Conservation (phyloP, 2,113 vertebrate genomes). For the Porphyrio hochstetteri region DNA sequence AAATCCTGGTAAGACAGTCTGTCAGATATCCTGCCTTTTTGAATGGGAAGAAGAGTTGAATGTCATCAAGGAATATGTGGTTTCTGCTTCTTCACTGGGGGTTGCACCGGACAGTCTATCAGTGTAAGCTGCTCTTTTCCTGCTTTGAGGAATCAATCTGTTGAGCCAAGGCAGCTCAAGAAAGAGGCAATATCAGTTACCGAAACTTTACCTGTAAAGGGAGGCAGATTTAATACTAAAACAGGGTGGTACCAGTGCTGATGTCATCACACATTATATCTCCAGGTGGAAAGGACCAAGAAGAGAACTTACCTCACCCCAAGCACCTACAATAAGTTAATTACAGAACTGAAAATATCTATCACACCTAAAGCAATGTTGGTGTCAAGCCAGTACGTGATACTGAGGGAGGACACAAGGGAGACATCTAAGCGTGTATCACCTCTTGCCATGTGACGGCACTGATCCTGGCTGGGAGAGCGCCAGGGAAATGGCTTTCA, state of each 20-base stretch:
- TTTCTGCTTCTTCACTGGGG: background rate
- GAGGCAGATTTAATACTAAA: background rate
- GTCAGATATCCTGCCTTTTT: background rate
- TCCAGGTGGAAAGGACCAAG: background rate
- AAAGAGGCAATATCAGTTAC: background rate
- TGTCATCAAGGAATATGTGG: background rate
- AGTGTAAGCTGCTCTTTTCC: background rate
- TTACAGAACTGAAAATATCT: background rate
- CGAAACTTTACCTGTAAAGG: background rate
- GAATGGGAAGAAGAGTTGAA: background rate
- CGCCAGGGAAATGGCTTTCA: background rate
- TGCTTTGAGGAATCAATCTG: background rate
- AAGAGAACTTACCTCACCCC: background rate
- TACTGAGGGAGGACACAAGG: background rate
- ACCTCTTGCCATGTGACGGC: background rate
- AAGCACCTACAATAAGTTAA: background rate
- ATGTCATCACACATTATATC: background rate
- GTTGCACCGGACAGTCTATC: background rate
- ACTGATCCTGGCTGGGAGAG: background rate
- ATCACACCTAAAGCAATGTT: background rate
- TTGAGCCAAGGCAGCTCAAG: background rate
- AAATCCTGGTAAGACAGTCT: background rate
- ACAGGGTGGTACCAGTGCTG: background rate
- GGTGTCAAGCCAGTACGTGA: background rate
- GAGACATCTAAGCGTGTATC: background rate